Percentiles rank a stretch among this genome's conserved stretches.
phyloP scores from a whole-genome alignment of 1,140 invertebrate genomes.

The Lepidurus apus region DNA sequence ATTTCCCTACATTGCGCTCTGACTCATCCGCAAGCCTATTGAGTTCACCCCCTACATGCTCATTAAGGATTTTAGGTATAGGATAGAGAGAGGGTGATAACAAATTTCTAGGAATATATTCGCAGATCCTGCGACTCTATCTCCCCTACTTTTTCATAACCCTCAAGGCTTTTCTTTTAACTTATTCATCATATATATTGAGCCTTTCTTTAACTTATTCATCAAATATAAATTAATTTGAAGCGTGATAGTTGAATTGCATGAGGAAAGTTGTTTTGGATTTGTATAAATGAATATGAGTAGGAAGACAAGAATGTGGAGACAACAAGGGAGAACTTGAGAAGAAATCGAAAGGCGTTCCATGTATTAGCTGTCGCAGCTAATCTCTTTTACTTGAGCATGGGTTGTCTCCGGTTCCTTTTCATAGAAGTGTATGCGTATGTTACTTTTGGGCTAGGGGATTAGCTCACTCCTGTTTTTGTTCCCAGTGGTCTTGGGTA shows the following conservation, averaged over 20 bases:
- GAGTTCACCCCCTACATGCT: neutral
- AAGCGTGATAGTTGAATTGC: no score
- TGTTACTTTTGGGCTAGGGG: neutral
- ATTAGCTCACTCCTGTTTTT: conserved; percentile 16
- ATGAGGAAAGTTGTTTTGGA: no score
- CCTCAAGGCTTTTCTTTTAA: no score
- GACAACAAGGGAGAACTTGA: neutral
- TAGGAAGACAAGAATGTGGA: neutral
- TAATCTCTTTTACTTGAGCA: conserved; percentile 1
- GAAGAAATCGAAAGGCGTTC: neutral
- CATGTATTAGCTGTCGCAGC: conserved; percentile 12
- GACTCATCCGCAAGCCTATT: conserved; percentile 21
- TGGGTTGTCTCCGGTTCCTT: conserved; percentile 1
- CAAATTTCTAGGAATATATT: no score
- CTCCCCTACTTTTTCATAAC: no score
- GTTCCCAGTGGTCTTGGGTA: neutral
- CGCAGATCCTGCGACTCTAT: no score
- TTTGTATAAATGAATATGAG: neutral
- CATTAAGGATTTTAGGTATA: neutral
- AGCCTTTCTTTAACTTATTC: no score
- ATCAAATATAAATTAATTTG: no score
- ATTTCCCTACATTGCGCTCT: neutral
- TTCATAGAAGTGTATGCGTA: neutral
- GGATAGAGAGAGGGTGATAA: neutral
- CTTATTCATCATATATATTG: no score